phyloP scores from a whole-genome alignment of 1,140 invertebrate species.

The Epicauta chinensis region DNA sequence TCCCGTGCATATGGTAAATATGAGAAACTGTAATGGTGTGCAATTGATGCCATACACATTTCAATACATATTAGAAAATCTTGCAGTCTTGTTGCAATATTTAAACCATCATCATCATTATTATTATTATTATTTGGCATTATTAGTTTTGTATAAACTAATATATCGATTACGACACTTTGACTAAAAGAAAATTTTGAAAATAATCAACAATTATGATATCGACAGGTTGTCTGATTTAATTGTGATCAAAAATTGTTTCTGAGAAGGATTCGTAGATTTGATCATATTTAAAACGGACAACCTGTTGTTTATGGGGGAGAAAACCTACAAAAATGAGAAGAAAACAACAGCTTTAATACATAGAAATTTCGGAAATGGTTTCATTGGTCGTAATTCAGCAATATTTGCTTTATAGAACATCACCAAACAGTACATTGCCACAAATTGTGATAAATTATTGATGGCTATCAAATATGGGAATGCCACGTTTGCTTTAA shows the following conservation, averaged over 20 bases:
- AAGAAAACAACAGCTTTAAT: constrained; percentile 98
- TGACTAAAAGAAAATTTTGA: constrained; percentile 63
- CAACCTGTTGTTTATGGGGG: not conserved
- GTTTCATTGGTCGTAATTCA: constrained; percentile 85
- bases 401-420: constrained; percentile 87
- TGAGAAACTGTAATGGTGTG: constrained; percentile 93
- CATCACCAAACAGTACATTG: constrained; percentile 92
- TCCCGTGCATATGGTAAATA: constrained; percentile 74
- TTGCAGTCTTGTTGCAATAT: constrained; percentile 74
- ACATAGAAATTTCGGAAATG: constrained; percentile 93
- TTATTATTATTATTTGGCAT: constrained; percentile 58
- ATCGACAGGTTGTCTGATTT: too few relatives aligned
- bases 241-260: too few relatives aligned
- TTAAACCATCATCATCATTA: constrained; percentile 58
- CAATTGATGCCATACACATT: constrained; percentile 93
- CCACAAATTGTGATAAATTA: constrained; percentile 92
- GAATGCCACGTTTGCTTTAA: constrained; percentile 75
- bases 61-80: constrained; percentile 96
- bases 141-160: constrained; percentile 74
- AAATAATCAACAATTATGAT: constrained; percentile 17
- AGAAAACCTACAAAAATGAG: constrained; percentile 87
- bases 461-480: constrained; percentile 88
- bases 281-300: too few relatives aligned
- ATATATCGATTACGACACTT: constrained; percentile 80
- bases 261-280: too few relatives aligned